A percentile compares a stretch with the other conserved stretches of the same genome.
Evolutionary conservation across 2,888 invertebrate genomes (phyloP).

Genomic region (Cataglyphis livida): DNA sequence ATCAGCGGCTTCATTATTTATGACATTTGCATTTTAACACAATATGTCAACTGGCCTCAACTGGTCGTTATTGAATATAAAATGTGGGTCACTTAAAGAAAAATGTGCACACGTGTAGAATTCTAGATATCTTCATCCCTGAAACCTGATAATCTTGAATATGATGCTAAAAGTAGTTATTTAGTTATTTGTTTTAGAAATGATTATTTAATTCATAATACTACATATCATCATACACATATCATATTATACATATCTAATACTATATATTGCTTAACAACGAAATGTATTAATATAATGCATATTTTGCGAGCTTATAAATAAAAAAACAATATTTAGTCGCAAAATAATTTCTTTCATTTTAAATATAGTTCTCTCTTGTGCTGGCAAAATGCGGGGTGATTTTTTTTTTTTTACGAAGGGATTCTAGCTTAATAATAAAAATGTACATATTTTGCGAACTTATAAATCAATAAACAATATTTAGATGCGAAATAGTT

Average conservation of each 20-base stretch:
- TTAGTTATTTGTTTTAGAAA: conserved; percentile 1
- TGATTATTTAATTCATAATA: neutral
- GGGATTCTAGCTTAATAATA: too few species aligned
- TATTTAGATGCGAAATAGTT: too few species aligned
- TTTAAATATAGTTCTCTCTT: too few species aligned
- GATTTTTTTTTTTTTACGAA: too few species aligned
- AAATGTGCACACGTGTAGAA: conserved; percentile 55
- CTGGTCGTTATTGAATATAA: conserved; percentile 43
- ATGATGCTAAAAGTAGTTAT: conserved; percentile 50
- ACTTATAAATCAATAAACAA: too few species aligned
- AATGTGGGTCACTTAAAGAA: conserved; percentile 68
- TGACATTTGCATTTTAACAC: conserved; percentile 39
- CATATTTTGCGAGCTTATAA: too few species aligned
- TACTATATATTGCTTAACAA: neutral
- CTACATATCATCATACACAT: too few species aligned
- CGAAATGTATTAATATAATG: too few species aligned
- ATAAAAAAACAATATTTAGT: too few species aligned
- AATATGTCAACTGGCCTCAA: conserved; percentile 51
- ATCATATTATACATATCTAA: neutral
- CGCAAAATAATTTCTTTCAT: too few species aligned
- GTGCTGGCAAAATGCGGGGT: too few species aligned
- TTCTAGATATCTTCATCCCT: neutral
- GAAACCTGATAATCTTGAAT: conserved; percentile 64
- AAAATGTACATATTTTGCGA: too few species aligned
- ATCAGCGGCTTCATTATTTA: conserved; percentile 32